phyloP scores from a whole-genome alignment of 2,113 vertebrate species.

The Pseudorectes ferrugineus region DNA sequence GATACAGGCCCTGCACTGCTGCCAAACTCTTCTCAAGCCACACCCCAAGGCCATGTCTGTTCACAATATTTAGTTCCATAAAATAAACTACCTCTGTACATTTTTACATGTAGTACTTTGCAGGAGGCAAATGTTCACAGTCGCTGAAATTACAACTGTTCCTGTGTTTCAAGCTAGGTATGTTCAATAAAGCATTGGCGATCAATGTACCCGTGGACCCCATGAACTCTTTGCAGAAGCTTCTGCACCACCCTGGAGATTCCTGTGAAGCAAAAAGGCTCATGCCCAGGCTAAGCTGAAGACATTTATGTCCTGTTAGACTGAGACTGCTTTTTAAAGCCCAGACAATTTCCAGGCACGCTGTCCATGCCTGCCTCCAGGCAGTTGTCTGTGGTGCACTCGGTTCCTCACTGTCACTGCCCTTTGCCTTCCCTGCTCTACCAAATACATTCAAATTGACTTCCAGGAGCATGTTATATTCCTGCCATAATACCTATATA shows the following conservation, averaged over 20 bases:
- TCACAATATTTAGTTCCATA: background rate
- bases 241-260: background rate
- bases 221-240: background rate
- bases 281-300: background rate
- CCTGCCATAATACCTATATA: background rate
- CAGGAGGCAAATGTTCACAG: background rate
- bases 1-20: background rate
- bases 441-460: background rate
- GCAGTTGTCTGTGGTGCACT: background rate
- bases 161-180: background rate
- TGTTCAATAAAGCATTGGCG: background rate
- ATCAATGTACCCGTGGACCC: background rate
- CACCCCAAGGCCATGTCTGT: background rate
- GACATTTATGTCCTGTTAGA: background rate
- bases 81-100: background rate
- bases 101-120: background rate
- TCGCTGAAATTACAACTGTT: background rate
- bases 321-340: background rate
- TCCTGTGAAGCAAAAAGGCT: background rate
- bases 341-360: background rate
- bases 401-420: background rate
- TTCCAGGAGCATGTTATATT: background rate
- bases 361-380: background rate
- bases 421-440: accelerated
- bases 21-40: background rate